Percentiles rank a stretch among this genome's conserved stretches.
These are phyloP conservation scores for Rhadinocentrus ornatus DNA, from an alignment of 2,797 vertebrate species.

Conservation along the genomic window DNA sequence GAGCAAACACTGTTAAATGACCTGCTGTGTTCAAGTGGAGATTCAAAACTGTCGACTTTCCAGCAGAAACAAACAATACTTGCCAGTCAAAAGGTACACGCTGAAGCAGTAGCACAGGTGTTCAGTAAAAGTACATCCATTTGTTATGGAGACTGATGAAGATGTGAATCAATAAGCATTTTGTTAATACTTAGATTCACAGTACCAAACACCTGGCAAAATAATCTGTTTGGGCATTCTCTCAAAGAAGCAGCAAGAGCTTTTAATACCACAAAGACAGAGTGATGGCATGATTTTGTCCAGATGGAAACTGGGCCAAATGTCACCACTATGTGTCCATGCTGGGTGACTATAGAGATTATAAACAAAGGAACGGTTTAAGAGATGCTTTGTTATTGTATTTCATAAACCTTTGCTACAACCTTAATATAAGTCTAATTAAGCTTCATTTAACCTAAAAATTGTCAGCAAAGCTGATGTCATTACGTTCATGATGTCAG, in stretches of 20 bases:
- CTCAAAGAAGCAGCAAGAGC: constrained; percentile 13
- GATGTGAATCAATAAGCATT: not conserved
- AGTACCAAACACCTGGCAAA: constrained; percentile 13
- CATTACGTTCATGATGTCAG: constrained; percentile 9
- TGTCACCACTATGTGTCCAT: constrained; percentile 31
- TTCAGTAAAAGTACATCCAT: not conserved
- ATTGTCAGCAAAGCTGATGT: constrained; percentile 6
- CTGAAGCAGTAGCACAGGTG: not conserved
- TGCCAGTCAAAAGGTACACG: not conserved
- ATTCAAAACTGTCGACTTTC: not conserved
- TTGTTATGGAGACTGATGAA: not conserved
- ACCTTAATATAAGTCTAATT: constrained; percentile 25
- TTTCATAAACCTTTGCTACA: not conserved
- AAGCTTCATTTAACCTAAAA: constrained; percentile 11
- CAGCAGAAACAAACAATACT: no score
- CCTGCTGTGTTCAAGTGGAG: not conserved
- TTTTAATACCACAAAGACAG: constrained; percentile 11
- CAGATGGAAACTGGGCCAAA: constrained; percentile 25
- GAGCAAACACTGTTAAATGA: not conserved
- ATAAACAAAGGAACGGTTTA: not conserved
- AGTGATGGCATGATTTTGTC: not conserved
- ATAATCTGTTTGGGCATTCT: constrained; percentile 29
- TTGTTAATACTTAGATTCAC: not conserved
- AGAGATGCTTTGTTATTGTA: constrained; percentile 3
- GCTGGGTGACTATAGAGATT: constrained; percentile 3